Percentiles rank a stretch among this genome's conserved stretches.
Conservation (phyloP, 2,888 invertebrate species). For the Linnaemya tessellans region DNA sequence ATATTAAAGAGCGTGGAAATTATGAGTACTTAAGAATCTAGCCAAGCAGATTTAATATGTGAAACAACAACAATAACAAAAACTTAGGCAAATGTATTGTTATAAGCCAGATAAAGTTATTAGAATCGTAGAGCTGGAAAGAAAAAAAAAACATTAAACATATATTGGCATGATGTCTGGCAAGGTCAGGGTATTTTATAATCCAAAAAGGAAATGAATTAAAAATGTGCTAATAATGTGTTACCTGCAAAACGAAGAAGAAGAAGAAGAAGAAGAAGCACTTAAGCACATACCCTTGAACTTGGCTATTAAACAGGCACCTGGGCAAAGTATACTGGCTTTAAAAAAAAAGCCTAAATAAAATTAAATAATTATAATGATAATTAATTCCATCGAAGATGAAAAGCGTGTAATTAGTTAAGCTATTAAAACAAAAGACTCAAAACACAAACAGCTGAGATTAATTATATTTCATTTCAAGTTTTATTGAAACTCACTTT, state of each 20-base stretch:
- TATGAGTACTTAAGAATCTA: constrained; percentile 11
- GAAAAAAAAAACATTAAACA: constrained; percentile 60
- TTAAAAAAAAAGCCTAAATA: neutral
- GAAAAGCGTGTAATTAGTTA: constrained; percentile 20
- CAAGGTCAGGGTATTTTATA: constrained; percentile 59
- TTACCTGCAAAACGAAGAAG: neutral
- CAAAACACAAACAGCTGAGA: constrained; percentile 42
- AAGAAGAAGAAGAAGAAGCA: too few relatives aligned
- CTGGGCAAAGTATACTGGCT: neutral
- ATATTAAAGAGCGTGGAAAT: constrained; percentile 25
- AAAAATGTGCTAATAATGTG: constrained; percentile 34
- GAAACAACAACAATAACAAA: too few relatives aligned
- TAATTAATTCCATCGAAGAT: constrained; percentile 6
- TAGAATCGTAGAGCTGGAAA: constrained; percentile 57
- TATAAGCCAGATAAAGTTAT: constrained; percentile 68
- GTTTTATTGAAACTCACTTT: constrained; percentile 51
- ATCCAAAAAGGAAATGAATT: constrained; percentile 56
- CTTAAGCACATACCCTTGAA: constrained; percentile 40
- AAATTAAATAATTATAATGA: constrained; percentile 44
- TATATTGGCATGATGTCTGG: constrained; percentile 73
- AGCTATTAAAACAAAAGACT: constrained; percentile 55
- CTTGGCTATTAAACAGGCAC: constrained; percentile 30
- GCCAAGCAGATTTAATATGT: neutral
- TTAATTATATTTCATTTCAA: constrained; percentile 20
- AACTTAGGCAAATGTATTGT: constrained; percentile 24